Conservation (phyloP, 2,888 invertebrate genomes). For the Nomada fucata region DNA sequence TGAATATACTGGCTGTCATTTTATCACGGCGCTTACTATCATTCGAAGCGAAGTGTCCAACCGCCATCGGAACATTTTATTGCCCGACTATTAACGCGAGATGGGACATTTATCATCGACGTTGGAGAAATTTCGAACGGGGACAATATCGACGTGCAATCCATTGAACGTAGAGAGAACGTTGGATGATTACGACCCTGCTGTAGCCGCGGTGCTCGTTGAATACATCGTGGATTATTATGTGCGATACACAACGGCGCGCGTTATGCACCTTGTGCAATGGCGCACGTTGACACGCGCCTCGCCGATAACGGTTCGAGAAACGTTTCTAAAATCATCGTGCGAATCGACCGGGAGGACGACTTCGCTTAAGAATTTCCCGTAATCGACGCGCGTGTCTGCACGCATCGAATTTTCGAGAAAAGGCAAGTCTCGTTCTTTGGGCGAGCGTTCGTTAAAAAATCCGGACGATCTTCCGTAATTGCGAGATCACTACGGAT, state of each 20-base stretch:
- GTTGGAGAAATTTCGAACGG: constrained; percentile 31
- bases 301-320: constrained; percentile 55
- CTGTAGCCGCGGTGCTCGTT: constrained; percentile 41
- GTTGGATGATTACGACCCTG: constrained; percentile 43
- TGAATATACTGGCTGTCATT: neutral
- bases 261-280: constrained; percentile 61
- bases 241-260: constrained; percentile 42
- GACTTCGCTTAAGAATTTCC: constrained; percentile 1
- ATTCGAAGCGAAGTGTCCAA: constrained; percentile 10
- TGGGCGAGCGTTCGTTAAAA: neutral
- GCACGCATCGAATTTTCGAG: constrained; percentile 1
- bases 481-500: neutral
- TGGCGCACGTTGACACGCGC: constrained; percentile 43
- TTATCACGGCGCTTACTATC: neutral
- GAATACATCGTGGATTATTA: constrained; percentile 60
- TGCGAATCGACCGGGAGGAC: constrained; percentile 10
- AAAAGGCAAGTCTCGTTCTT: neutral
- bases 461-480: constrained; percentile 12
- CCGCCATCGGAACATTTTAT: constrained; percentile 10
- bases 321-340: constrained; percentile 42
- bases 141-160: constrained; percentile 53
- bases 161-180: constrained; percentile 25
- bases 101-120: constrained; percentile 16
- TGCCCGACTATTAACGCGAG: constrained; percentile 21
- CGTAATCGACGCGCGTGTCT: neutral